Conservation (phyloP, 2,888 invertebrate species). For the Acleris literana region DNA sequence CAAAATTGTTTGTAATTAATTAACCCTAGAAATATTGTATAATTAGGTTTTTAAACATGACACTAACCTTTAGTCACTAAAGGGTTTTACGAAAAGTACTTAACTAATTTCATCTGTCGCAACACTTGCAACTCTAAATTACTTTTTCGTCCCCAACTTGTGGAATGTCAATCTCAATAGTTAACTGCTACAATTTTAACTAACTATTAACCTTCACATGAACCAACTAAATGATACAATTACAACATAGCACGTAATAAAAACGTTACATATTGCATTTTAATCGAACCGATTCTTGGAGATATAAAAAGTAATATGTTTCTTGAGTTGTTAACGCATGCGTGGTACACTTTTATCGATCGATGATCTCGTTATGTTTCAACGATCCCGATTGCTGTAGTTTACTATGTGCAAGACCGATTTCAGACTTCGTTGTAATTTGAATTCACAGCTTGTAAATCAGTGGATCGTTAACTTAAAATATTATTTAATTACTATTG, state of each 20-base stretch:
- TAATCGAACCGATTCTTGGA: slow-evolving; percentile 8
- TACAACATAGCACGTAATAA: slow-evolving; percentile 15
- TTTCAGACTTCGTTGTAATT: not conserved
- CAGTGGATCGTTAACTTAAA: no score
- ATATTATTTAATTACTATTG: no score
- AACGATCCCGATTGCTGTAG: slow-evolving; percentile 6
- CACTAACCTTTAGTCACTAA: no score
- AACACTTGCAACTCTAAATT: no score
- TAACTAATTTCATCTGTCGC: no score
- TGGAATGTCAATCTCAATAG: no score
- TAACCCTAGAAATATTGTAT: no score
- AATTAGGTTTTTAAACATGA: no score
- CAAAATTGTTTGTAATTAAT: no score
- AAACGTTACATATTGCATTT: not conserved
- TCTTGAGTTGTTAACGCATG: not conserved
- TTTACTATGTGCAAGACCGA: not conserved
- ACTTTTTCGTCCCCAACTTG: no score
- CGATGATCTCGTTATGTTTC: slow-evolving; percentile 12
- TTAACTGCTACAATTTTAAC: slow-evolving; percentile 21
- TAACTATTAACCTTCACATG: slow-evolving; percentile 22
- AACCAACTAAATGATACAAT: slow-evolving; percentile 17
- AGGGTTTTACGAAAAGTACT: no score
- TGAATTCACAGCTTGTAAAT: no score
- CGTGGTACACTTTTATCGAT: not conserved
- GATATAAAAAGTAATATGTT: slow-evolving; percentile 15